Evolutionary conservation across 2,113 vertebrate species (phyloP).

Genomic region (Hipposideros armiger): DNA sequence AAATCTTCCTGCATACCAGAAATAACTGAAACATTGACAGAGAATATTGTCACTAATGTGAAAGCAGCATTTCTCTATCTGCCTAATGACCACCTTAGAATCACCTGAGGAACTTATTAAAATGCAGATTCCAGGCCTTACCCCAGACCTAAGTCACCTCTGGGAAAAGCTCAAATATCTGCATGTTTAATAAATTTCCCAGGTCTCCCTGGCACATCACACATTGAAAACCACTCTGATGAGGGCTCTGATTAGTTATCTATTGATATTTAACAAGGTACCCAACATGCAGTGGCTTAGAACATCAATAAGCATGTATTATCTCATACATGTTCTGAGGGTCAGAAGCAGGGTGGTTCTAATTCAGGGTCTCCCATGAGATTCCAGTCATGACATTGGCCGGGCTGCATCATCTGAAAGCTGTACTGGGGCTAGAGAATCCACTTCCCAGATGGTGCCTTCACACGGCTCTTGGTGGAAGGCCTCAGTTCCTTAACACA

Average conservation of each 20-base stretch:
- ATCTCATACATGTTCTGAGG: neutral
- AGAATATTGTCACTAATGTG: neutral
- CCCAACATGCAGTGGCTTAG: neutral
- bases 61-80: neutral
- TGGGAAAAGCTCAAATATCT: neutral
- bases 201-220: neutral
- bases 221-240: neutral
- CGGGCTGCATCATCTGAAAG: neutral
- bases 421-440: neutral
- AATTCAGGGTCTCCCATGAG: neutral
- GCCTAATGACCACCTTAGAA: no score
- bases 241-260: neutral
- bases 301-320: neutral
- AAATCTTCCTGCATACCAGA: neutral
- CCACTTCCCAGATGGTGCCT: neutral
- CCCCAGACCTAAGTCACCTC: no score
- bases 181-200: neutral
- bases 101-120: neutral
- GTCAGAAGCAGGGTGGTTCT: neutral
- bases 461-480: neutral
- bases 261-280: neutral
- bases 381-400: neutral
- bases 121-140: neutral
- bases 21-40: neutral
- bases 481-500: fast-evolving